phyloP scores from a whole-genome alignment of 2,797 vertebrate species.

The Eulemur rubriventer region DNA sequence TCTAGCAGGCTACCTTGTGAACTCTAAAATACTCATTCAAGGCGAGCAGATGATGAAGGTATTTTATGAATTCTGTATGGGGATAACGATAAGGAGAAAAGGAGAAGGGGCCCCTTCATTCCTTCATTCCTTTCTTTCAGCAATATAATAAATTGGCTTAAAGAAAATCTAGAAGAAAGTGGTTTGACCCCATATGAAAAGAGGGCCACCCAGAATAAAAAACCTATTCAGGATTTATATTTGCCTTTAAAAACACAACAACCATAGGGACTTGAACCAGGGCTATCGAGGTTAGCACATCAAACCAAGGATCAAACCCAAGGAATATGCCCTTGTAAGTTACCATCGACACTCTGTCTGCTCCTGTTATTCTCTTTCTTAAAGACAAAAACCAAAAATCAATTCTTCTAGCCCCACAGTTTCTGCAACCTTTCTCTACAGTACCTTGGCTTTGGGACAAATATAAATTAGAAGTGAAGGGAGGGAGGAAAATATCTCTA shows the following conservation, averaged over 20 bases:
- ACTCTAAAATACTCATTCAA: neutral
- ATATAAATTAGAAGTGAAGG: constrained; percentile 40
- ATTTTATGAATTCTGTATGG: neutral
- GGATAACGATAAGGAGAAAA: neutral
- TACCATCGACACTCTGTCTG: neutral
- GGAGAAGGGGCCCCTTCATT: neutral
- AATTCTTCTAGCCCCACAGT: neutral
- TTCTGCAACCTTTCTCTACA: neutral
- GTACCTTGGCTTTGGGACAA: neutral
- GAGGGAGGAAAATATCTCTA: neutral
- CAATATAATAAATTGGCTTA: neutral
- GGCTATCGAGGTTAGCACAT: neutral
- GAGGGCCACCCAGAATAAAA: neutral
- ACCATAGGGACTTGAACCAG: neutral
- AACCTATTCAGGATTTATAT: neutral
- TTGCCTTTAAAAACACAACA: neutral
- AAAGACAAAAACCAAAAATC: constrained; percentile 21
- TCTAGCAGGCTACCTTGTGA: neutral
- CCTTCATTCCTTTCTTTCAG: neutral
- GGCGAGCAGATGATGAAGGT: no score
- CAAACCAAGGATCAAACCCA: neutral
- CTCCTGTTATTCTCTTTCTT: neutral
- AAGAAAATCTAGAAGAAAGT: neutral
- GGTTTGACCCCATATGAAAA: neutral
- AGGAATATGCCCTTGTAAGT: neutral